These are phyloP conservation scores for Pilophorus perplexus DNA, from an alignment of 2,888 invertebrate genomes.

Conservation along the genomic window DNA sequence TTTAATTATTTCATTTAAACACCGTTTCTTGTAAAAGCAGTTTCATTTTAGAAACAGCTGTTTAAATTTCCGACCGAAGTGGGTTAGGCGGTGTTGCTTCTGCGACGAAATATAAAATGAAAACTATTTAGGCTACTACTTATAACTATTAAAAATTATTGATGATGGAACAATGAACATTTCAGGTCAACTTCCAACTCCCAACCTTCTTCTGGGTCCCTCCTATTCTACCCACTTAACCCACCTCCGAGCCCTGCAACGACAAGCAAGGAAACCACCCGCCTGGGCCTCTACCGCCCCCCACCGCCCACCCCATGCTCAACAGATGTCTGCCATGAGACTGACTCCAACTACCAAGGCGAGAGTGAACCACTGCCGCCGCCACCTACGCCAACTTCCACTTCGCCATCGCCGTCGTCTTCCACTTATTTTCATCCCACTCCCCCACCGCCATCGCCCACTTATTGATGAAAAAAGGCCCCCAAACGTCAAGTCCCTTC, in stretches of 20 bases:
- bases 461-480: too few relatives aligned
- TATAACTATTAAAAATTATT: too few relatives aligned
- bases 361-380: constrained; percentile 61
- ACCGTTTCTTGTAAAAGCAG: too few relatives aligned
- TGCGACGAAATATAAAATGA: too few relatives aligned
- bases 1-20: too few relatives aligned
- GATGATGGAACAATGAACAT: too few relatives aligned
- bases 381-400: constrained; percentile 59
- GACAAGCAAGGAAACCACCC: constrained; percentile 53
- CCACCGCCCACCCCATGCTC: constrained; percentile 94
- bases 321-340: constrained; percentile 90
- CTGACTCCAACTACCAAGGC: constrained; percentile 74
- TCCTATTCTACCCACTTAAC: constrained; percentile 74
- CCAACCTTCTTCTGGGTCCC: constrained; percentile 50
- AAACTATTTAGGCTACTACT: too few relatives aligned
- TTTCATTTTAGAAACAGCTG: too few relatives aligned
- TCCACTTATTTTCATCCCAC: constrained; percentile 75
- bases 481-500: too few relatives aligned
- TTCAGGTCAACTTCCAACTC: constrained; percentile 42
- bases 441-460: constrained; percentile 85
- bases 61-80: too few relatives aligned
- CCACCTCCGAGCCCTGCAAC: constrained; percentile 89
- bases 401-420: constrained; percentile 64
- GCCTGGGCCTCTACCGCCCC: constrained; percentile 60
- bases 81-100: too few relatives aligned